Evolutionary conservation across 2,113 vertebrate species (phyloP), one percentile per base, ranked within the genome.

Genomic region (Cheirogaleus medius): DNA sequence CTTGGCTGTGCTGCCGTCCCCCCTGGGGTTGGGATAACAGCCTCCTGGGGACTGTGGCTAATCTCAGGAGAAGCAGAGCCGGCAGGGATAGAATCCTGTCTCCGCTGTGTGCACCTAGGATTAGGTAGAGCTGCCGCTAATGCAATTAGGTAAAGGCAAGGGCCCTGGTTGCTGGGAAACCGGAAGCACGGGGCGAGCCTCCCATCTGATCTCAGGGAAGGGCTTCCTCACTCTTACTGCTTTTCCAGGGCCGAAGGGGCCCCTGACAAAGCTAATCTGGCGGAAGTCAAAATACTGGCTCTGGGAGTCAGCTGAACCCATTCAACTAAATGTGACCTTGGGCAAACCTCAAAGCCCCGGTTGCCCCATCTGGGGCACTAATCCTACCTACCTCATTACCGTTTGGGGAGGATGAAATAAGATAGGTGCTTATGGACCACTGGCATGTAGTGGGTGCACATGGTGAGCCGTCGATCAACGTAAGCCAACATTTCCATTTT

Each of bases 71-170:
- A 97, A 95, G 96, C 56, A 25, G 39, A 82, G 60, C 96, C 97
- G 97, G 10, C 52, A 54, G 97, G 98, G 98, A 69, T 98, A 95
- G 97, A 98, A 97, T 95, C 94, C 73, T 92, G 95, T 95, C 97
- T 98, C 85, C 2, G 6, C 17, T 6, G 82, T 95, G 96, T 92
- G 56, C 56, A 96, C 11, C 95, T 86, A 74, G 93, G 98, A 98
- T 98, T 98, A 98, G 90, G 93, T 9, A 74, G 60, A 78, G n/a
- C 66, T 89, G 90, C 49, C 0, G 3, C 74, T 71, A n/a, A 66
- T 47, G 66, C 71, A 39, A 9, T 80, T 49, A 80, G 95, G 68
- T 68, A 27, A 73, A 34, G 77, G 13, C 1, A 1, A 29, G 80
- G 27, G 29, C 29, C 14, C 25, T 37, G 81, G 21, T 5, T 8